These are phyloP conservation scores for Goniozus legneri DNA, from an alignment of 1,140 invertebrate genomes.

Conservation along the genomic window DNA sequence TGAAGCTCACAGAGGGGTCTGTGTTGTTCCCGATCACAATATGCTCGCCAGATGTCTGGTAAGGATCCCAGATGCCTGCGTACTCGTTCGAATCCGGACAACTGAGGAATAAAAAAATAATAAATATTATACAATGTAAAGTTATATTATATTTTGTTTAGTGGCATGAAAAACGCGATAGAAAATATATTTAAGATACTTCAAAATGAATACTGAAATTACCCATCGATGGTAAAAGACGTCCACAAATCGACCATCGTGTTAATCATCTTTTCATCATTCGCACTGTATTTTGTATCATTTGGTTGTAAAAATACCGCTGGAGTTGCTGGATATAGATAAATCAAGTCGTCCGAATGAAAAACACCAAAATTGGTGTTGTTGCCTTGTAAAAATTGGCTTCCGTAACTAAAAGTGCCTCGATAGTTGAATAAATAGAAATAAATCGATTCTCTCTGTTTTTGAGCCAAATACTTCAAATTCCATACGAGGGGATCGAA, in stretches of 20 bases:
- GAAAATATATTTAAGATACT: too few species aligned
- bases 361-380: conserved; percentile 13
- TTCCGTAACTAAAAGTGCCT: conserved; percentile 13
- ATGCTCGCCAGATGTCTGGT: too few species aligned
- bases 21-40: too few species aligned
- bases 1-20: too few species aligned
- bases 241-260: conserved; percentile 16
- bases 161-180: too few species aligned
- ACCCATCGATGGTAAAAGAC: conserved; percentile 16
- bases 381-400: neutral
- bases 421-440: conserved; percentile 18
- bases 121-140: too few species aligned
- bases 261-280: conserved; percentile 13
- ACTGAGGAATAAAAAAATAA: too few species aligned
- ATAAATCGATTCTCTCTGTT: conserved; percentile 10
- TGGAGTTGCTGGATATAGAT: too few species aligned
- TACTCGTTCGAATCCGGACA: too few species aligned
- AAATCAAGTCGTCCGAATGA: conserved; percentile 18
- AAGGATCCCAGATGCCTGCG: too few species aligned
- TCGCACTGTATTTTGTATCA: neutral
- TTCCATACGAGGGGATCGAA: neutral
- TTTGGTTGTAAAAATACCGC: too few species aligned
- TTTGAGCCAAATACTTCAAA: conserved; percentile 5
- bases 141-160: too few species aligned
- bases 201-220: neutral